Base-by-base conservation (phyloP, 2,888 invertebrate genomes). In the Dynastes hyllus region DNA sequence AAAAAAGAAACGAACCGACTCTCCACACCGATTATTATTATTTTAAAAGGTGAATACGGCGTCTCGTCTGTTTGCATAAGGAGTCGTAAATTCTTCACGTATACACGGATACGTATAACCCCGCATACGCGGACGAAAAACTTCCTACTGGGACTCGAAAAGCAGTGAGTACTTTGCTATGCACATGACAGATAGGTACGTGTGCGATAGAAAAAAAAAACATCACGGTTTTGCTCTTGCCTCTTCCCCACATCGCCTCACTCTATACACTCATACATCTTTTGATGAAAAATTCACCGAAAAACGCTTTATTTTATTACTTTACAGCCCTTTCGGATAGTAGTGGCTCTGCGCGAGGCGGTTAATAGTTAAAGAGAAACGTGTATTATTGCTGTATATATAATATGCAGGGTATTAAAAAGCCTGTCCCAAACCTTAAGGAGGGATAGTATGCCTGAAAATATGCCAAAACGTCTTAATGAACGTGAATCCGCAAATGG, bases 241-340 rank as follows among this genome's bases (percentile, higher is more conserved):
- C 63, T 13, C 51, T 32, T 53, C 29, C 13, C 32, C n/a, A 40
- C 61, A 61, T 50, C 32, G 45, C 50, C 27, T 50, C 22, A 45
- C 61, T 75, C 61, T 61, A 5, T 5, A 32, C 32, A 75, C 22
- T 22, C 73, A 75, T 75, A 75, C 27, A 75, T 75, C 73, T 75
- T 75, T 75, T 75, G 73, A 75, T 75, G 61, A 75, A 75, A 75
- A 61, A 75, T 75, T 75, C 63, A 75, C 45, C n/a, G 40, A 22
- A 55, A 75, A 75, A 75, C 73, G 73, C 61, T 75, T 75, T 75
- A 75, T 75, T 75, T 75, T 75, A 75, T 75, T 75, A 75, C 73
- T 45, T 75, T 75, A 75, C 73, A 75, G 73, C 63, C 73, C 61
- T 75, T 75, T 75, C 61, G 61, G 73, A 75, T 75, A 22, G 73